Base-by-base conservation (phyloP, 2,888 invertebrate genomes). In the Helobdella robusta region DNA sequence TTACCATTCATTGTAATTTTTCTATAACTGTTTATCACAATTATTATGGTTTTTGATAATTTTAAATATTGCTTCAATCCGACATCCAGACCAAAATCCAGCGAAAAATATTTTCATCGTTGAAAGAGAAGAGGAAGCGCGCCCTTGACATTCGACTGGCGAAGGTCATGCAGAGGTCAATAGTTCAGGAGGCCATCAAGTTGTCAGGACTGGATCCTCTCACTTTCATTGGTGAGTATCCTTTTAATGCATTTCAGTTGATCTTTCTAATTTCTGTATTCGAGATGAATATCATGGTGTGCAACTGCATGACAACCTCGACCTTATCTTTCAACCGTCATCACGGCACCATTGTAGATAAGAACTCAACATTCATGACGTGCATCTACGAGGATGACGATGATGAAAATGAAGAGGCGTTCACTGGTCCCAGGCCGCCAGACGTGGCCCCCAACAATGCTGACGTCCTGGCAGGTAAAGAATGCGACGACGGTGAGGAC, bases 101-200 rank as follows among this genome's bases (percentile, higher is more conserved):
- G 32, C 28, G 56, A 30, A 56, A 56, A 30, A 56, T 30, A n/a
- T 56, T 30, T 56, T 56, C 56, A n/a, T 56, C 56, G 32, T 3
- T 40, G 34, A 78, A 79, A 69, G 77, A 76, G 54, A 79, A 79
- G 67, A 70, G 78, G 28, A 76, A 78, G 69, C 75, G 77, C n/a
- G 73, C 76, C 65, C 70, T 77, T 67, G 75, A 76, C 48, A 78
- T 75, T 2, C 72, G 81, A 82, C 73, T 82, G 46, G 77, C 76
- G 56, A 81, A 80, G 70, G 80, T 81, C 46, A 78, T 77, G 67
- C 74, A 78, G 66, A 71, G 80, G 44, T 74, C 74, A 36, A 69
- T 72, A 56, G 65, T 72, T 60, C 74, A 72, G 63, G 73, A 71
- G 58, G 74, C 72, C n/a, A 64, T 32, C 25, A 36, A 20, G 15